Evolutionary conservation across 2,113 vertebrate genomes (phyloP), one percentile per base, ranked within the genome.

Genomic region (Bufo bufo): DNA sequence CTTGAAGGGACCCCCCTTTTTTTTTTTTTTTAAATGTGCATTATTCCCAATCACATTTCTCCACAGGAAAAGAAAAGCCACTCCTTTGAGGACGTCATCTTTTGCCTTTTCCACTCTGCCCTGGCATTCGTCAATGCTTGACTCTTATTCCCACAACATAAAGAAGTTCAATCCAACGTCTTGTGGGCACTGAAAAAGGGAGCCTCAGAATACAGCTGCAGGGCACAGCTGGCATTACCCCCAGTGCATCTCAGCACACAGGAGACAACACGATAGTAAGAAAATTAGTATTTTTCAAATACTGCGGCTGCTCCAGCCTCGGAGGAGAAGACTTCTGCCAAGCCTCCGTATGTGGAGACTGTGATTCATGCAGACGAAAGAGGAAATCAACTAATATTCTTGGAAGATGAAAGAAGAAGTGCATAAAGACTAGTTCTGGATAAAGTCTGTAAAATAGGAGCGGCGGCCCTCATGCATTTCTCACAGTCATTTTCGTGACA

Each of bases 41-140:
- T 90, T 91, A 92, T 91, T 92, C 92, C 91, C 92, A 90, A 94
- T 93, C 93, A 93, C 91, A 93, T 92, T 91, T 89, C 87, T 89
- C 79, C 77, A 89, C 78, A 90, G 90, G 90, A 89, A 89, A 80
- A 59, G 58, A 90, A 88, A 50, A 88, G 90, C 90, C 92, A 90
- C 93, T 91, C 91, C 91, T 61, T 87, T 86, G 72, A 87, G 88
- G 90, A 92, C 92, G 92, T 95, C 94, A 94, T 75, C 47, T 81
- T 90, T 92, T 90, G 93, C 92, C 92, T 93, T 94, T 92, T 94
- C 86, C 89, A 92, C 90, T 85, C 91, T 71, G 85, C 87, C 88
- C 89, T 91, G 75, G 59, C 77, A 33, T 43, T 77, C 85, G 50
- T 77, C 58, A 90, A 88, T 90, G 90, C 90, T 91, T 91, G 91